Percentiles rank a stretch among this genome's conserved stretches.
Conservation (phyloP, 2,888 invertebrate species). For the Physocephala rufipes region DNA sequence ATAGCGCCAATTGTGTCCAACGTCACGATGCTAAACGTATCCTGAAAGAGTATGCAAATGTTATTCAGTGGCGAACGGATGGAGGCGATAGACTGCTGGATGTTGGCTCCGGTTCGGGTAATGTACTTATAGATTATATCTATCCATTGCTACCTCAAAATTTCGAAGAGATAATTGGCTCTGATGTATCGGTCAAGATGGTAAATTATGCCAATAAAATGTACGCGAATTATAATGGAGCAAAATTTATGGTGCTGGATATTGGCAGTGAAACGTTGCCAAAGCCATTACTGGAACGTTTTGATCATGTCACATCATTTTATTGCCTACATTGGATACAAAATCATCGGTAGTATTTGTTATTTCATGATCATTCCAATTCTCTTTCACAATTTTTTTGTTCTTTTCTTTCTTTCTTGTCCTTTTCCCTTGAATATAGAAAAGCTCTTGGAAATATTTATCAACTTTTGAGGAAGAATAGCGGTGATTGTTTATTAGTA, state of each 20-base stretch:
- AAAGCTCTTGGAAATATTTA: constrained; percentile 45
- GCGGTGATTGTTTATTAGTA: constrained; percentile 45
- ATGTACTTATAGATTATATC: constrained; percentile 72
- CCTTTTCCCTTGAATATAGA: constrained; percentile 49
- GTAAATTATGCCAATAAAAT: constrained; percentile 71
- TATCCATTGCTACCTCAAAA: constrained; percentile 70
- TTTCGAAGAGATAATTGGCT: constrained; percentile 69
- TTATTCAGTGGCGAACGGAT: constrained; percentile 69
- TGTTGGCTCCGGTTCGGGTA: constrained; percentile 79
- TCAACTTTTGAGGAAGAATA: constrained; percentile 39
- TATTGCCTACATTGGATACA: constrained; percentile 82
- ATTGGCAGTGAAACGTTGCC: constrained; percentile 67
- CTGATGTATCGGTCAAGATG: constrained; percentile 78
- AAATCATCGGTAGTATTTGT: constrained; percentile 66
- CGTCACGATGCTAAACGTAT: constrained; percentile 72
- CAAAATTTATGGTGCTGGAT: constrained; percentile 67
- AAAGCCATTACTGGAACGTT: constrained; percentile 66
- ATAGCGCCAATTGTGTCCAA: constrained; percentile 75
- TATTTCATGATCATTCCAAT: too few species aligned
- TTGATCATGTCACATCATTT: constrained; percentile 77
- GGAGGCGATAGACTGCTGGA: constrained; percentile 71
- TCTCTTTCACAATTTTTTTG: constrained; percentile 5
- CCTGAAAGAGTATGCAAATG: constrained; percentile 71
- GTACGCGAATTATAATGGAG: constrained; percentile 64
- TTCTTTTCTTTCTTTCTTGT: too few species aligned